Base-by-base conservation (phyloP, 2,113 vertebrate species). In the Anoplopoma fimbria region DNA sequence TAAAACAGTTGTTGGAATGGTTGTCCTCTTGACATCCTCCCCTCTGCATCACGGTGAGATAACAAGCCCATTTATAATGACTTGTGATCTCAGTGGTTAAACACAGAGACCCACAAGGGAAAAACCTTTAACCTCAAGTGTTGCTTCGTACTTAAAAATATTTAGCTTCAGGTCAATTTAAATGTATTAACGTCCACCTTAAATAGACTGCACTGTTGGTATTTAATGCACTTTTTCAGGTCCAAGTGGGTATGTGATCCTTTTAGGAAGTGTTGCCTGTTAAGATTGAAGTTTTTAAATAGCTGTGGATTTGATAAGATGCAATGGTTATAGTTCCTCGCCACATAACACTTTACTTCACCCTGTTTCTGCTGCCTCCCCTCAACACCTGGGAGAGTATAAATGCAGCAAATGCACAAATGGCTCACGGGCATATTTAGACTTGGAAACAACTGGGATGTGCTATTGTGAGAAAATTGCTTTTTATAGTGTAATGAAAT, bases 401-500 rank as follows among this genome's bases (percentile, higher is more conserved):
- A 77, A 72, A 77, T 47, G 36, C 25, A 57, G 60, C 21, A 36
- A 53, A 83, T 60, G 65, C 55, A 47, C 69, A 69, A 79, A 78
- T 61, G 47, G 69, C 73, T 69, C 77, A 29, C 14, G 15, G 31
- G 83, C 58, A 85, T 75, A 83, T 89, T 92, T 86, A 91, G 81
- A 84, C 63, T 61, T 64, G 64, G 78, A 83, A 84, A 89, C 87
- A 92, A 87, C 79, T 90, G 79, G 77, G 85, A 80, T 73, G 82
- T 61, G 67, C 91, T 89, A 86, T 89, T 93, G 89, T 90, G 82
- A 88, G 89, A 71, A 82, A 90, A 87, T 63, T 19, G 36, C 87
- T 92, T 87, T 92, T 91, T 89, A 89, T 89, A 91, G 88, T 55
- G 79, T 83, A 79, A 81, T 86, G 78, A 90, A 90, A 86, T 85